Percentiles rank a stretch among this genome's conserved stretches.
phyloP scores from a whole-genome alignment of 64 coral and sea anemone genomes.

The Montipora capricornis region DNA sequence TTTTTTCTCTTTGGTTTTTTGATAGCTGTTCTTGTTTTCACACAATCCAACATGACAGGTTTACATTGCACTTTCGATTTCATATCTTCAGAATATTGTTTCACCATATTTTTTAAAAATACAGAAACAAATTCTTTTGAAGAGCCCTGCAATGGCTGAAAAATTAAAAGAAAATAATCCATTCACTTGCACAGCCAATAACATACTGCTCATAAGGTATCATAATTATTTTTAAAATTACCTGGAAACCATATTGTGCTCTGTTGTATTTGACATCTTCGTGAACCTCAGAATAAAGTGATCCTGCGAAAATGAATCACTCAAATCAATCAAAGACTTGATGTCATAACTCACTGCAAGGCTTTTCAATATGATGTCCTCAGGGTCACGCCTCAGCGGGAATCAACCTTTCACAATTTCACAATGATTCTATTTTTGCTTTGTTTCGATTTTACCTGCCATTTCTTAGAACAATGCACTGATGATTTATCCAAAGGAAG shows the following conservation, averaged over 20 bases:
- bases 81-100: slow-evolving; percentile 27
- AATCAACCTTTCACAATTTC: too few species aligned
- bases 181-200: neutral
- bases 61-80: slow-evolving; percentile 41
- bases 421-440: too few species aligned
- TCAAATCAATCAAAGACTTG: neutral
- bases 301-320: slow-evolving; percentile 6
- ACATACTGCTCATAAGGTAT: neutral
- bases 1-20: slow-evolving; percentile 73
- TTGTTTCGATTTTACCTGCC: too few species aligned
- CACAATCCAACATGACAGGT: slow-evolving; percentile 69
- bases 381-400: too few species aligned
- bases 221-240: neutral
- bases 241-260: slow-evolving; percentile 66
- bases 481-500: too few species aligned
- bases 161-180: neutral
- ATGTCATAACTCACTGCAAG: neutral
- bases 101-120: slow-evolving; percentile 56
- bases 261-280: slow-evolving; percentile 62
- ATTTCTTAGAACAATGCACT: too few species aligned
- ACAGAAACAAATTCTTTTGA: slow-evolving; percentile 77
- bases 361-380: too few species aligned
- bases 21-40: slow-evolving; percentile 16
- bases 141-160: slow-evolving; percentile 68
- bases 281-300: slow-evolving; percentile 76